Evolutionary conservation across 2,888 invertebrate species (phyloP), one percentile per base, ranked within the genome.

Genomic region (Chrysina gloriosa): DNA sequence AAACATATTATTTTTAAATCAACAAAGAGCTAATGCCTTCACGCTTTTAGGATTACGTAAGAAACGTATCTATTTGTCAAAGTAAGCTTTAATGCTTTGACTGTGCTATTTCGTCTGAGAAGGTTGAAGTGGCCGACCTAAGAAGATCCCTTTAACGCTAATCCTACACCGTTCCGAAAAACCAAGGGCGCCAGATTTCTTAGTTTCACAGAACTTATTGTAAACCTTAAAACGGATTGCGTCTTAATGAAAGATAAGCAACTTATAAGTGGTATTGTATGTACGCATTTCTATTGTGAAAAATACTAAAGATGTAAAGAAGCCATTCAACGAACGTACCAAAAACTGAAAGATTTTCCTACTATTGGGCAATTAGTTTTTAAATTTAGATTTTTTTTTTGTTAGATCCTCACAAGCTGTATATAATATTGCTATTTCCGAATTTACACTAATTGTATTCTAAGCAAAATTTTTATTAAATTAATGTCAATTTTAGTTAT

Each of bases 241-340:
- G 11, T 16, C 27, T 29, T 61, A 61, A 61, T 61, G 58, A 61
- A 61, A 42, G 58, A 61, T 61, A 61, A 61, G 58, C 45, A 61
- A 61, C 58, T 61, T 61, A 61, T 61, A 61, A 45, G 16, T 45
- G 42, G 27, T 14, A 42, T 42, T 61, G 58, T 61, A 9, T 39
- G 39, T 16, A 9, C n/a, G 9, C 14, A 16, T 14, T 42, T 14
- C 9, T 11, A 61, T 42, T 61, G 42, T 19, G 11, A 7, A 19
- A 42, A 61, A 42, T 1, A 14, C 42, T 61, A 39, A 61, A 42
- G 27, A 25, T 19, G 14, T 45, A 61, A 61, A 42, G 27, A 42
- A 27, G 52, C 16, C 16, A n/a, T 52, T 29, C 16, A 14, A 16
- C 31, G 25, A 31, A 31, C n/a, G 42, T 58, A 42, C 58, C 58